A percentile compares a stretch with the other conserved stretches of the same genome.
Conservation (phyloP, 1,140 invertebrate species). For the Magallana angulata region DNA sequence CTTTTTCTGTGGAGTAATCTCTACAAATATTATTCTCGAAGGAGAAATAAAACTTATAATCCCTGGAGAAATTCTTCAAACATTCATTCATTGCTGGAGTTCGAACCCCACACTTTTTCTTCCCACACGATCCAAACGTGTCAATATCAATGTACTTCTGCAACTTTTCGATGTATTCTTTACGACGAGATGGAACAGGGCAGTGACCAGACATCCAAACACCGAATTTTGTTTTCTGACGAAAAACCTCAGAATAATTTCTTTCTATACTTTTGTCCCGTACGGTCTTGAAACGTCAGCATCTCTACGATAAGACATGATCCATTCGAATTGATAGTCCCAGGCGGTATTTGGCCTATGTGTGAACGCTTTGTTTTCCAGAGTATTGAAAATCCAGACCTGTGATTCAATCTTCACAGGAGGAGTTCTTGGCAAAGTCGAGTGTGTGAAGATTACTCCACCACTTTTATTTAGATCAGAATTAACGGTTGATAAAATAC, state of each 20-base stretch:
- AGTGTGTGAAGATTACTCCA: background rate
- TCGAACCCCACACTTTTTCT: background rate
- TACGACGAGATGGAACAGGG: background rate
- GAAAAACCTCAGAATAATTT: background rate
- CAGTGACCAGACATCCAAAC: background rate
- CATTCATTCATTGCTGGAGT: background rate
- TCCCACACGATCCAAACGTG: background rate
- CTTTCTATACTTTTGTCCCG: background rate
- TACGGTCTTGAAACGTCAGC: background rate
- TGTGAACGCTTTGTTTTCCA: background rate
- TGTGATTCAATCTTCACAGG: too few species aligned
- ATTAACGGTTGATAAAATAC: background rate
- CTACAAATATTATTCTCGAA: constrained; percentile 1
- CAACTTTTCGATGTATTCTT: background rate
- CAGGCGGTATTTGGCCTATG: background rate
- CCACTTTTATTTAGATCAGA: background rate
- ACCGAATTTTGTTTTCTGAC: background rate
- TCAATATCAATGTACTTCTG: background rate
- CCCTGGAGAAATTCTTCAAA: background rate
- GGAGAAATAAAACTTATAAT: constrained; percentile 11
- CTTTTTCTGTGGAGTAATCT: background rate
- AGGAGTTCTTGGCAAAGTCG: background rate
- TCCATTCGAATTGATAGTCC: background rate
- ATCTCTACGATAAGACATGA: background rate
- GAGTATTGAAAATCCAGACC: too few species aligned